Base-by-base conservation (phyloP, 1,140 invertebrate species). In the honey bee (Apis mellifera) region DNA sequence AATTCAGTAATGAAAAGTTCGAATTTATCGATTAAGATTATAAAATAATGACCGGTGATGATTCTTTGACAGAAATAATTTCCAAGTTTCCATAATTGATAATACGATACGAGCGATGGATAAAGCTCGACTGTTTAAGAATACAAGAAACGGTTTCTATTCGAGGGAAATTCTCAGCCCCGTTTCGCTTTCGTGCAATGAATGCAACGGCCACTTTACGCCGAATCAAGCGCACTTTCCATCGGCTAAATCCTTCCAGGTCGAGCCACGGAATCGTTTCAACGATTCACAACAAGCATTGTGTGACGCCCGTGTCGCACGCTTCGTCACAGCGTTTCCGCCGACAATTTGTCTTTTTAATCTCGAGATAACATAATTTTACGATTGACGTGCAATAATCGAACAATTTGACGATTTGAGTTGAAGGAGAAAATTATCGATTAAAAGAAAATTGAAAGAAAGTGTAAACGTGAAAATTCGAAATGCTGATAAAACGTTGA, bases 181-280 rank as follows among this genome's bases (percentile, higher is more conserved):
- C 79, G 79, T 81, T 74, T 76, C 72, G 42, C 71, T 81, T 75
- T 82, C 54, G 15, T 32, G 64, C 72, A 42, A 42, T 42, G 32
- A 68, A 52, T 55, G 66, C 50, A 54, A 78, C 26, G 57, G 55
- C n/a, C 75, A 59, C 52, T 78, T 82, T 64, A 19, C 65, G 15
- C 9, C 13, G 68, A 83, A 79, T 57, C 62, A 52, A 26, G 62
- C 52, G 48, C 77, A 72, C 77, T 84, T 80, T 74, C 70, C 75
- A 70, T 57, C 54, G 76, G 68, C 76, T 83, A 83, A 26, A 83
- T 83, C 76, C 76, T 66, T 55, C 81, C 54, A 50, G 74, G 62
- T n/a, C 74, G 55, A 64, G 70, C 57, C 75, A 13, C 5, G n/a
- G 7, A 2, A 32, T 5, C 70, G 77, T 74, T 80, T 74, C 70